Base-by-base conservation (phyloP, 2,113 vertebrate genomes). In the Oryzias javanicus region DNA sequence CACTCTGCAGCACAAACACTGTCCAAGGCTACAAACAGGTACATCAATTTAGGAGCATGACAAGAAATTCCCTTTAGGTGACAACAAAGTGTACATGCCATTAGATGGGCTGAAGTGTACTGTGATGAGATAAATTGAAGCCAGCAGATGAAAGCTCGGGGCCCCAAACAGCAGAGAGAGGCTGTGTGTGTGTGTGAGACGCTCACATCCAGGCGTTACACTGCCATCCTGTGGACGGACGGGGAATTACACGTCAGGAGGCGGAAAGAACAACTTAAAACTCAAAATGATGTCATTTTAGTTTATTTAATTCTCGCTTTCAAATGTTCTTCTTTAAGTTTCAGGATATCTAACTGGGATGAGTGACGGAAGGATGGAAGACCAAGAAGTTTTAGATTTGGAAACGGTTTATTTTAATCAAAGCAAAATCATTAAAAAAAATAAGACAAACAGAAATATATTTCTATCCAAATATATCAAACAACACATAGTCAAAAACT, bases 101-200 rank as follows among this genome's bases (percentile, higher is more conserved):
- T 86, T 85, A 85, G 80, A 89, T 86, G 78, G 81, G 76, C 80
- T 72, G 76, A 85, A 69, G 78, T 77, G 78, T 60, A 66, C 69
- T 77, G 83, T 66, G 83, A 84, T 81, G 81, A 80, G 84, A 86
- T 75, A 82, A 86, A 87, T 74, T 71, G 82, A 77, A 82, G 84
- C 76, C 79, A 85, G 59, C 78, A 83, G 80, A 86, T 83, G 82
- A 82, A 73, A 75, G 86, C 82, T 83, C 6, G 45, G 45, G 84
- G 74, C 64, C 76, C 64, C 56, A 20, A 57, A 63, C 60, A 65
- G 60, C 51, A 67, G 55, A 67, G 72, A 55, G 24, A 47, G 60
- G 50, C 55, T n/a, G 61, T 61, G 46, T 70, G 61, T 54, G 65
- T 15, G 49, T 41, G 1, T 6, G 25, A 14, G 3, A 40, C 16